Percentiles rank a stretch among this genome's conserved stretches.
Conservation (phyloP, 1,140 invertebrate species). For the Agraylea sexmaculata region DNA sequence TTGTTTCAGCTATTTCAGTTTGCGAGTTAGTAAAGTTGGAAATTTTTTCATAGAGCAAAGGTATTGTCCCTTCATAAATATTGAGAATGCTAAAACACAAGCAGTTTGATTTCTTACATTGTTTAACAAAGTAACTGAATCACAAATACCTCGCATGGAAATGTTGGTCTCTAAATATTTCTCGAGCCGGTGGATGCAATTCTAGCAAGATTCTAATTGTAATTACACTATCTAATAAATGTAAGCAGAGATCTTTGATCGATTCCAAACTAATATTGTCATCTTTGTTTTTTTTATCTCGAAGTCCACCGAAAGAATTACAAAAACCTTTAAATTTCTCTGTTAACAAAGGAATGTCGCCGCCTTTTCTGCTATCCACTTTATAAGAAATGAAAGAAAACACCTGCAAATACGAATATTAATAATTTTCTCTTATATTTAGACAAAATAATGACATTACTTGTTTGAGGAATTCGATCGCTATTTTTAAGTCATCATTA, state of each 20-base stretch:
- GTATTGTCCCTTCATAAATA: conserved; percentile 51
- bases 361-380: conserved; percentile 42
- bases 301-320: conserved; percentile 25
- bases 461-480: conserved; percentile 43
- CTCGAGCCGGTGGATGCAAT: conserved; percentile 43
- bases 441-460: conserved; percentile 19
- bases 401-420: conserved; percentile 23
- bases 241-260: conserved; percentile 57
- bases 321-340: conserved; percentile 38
- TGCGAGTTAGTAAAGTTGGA: conserved; percentile 26
- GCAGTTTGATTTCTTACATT: conserved; percentile 8
- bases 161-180: conserved; percentile 39
- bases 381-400: conserved; percentile 37
- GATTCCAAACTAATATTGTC: conserved; percentile 34
- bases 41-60: conserved; percentile 48
- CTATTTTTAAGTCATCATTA: conserved; percentile 48
- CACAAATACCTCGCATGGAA: conserved; percentile 44
- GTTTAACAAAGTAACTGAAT: conserved; percentile 12
- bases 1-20: conserved; percentile 23
- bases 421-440: neutral
- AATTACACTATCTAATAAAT: conserved; percentile 54
- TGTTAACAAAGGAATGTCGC: conserved; percentile 33
- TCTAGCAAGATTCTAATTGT: conserved; percentile 54
- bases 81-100: conserved; percentile 45
- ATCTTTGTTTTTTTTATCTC: conserved; percentile 21